Conservation (phyloP, 2,797 vertebrate species). For the Peromyscus aztecus region DNA sequence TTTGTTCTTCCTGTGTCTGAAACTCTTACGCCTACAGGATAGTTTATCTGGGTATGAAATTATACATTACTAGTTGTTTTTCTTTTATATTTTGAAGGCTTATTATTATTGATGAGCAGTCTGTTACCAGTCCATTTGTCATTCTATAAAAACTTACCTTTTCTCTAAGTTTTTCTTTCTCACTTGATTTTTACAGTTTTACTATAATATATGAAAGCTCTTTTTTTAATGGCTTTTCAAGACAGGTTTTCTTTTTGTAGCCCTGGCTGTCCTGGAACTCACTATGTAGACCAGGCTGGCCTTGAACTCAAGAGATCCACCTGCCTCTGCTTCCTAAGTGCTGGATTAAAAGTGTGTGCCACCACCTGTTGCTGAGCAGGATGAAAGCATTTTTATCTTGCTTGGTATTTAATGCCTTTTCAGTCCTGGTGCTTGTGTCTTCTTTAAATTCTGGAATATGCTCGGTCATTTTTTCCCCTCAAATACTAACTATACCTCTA, state of each 20-base stretch:
- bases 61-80: constrained; percentile 41
- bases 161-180: constrained; percentile 39
- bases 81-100: constrained; percentile 40
- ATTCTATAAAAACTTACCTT: constrained; percentile 49
- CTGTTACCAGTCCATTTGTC: not conserved
- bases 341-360: too few species aligned
- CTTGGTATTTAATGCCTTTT: constrained; percentile 16
- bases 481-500: constrained; percentile 49
- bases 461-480: constrained; percentile 15
- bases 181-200: constrained; percentile 32
- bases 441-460: constrained; percentile 56
- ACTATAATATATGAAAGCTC: not conserved
- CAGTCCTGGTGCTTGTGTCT: not conserved
- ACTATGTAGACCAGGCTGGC: too few species aligned
- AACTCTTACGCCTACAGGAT: constrained; percentile 32
- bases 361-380: too few species aligned
- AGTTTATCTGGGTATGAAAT: constrained; percentile 73
- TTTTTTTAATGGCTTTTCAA: not conserved
- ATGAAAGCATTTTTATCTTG: constrained; percentile 24
- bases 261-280: too few species aligned
- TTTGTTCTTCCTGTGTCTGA: constrained; percentile 53
- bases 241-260: too few species aligned
- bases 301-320: too few species aligned
- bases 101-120: constrained; percentile 35
- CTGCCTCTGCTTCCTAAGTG: too few species aligned